A percentile compares a stretch with the other conserved stretches of the same genome.
Evolutionary conservation across 2,888 invertebrate genomes (phyloP).

Genomic region (Dendrolimus pini): DNA sequence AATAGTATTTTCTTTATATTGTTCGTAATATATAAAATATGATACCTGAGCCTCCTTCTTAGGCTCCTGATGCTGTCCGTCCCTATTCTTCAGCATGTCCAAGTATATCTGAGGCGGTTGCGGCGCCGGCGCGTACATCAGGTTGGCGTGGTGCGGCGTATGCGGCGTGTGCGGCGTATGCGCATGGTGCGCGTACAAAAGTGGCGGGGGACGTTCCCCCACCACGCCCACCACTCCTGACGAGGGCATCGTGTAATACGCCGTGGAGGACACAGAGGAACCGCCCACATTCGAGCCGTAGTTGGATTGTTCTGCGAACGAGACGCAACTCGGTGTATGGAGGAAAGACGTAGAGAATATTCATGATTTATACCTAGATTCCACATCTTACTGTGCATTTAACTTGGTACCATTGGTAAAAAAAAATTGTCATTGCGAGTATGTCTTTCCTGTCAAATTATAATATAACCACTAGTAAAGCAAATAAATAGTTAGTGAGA

Average conservation of each 20-base stretch:
- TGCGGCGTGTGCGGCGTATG: slow-evolving; percentile 55
- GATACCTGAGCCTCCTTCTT: slow-evolving; percentile 58
- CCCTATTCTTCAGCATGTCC: slow-evolving; percentile 62
- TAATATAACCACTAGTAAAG: too few species aligned
- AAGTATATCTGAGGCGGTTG: slow-evolving; percentile 58
- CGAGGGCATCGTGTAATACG: slow-evolving; percentile 61
- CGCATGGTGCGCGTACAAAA: slow-evolving; percentile 60
- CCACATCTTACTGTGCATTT: too few species aligned
- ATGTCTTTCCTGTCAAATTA: too few species aligned
- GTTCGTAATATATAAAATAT: background rate
- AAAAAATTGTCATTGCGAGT: too few species aligned
- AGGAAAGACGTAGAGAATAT: too few species aligned
- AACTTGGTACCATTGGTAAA: too few species aligned
- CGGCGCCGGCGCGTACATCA: slow-evolving; percentile 59
- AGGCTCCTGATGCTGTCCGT: slow-evolving; percentile 49
- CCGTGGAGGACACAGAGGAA: slow-evolving; percentile 39
- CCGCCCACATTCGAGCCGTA: slow-evolving; percentile 54
- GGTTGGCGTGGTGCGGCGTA: slow-evolving; percentile 45
- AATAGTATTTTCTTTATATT: too few species aligned
- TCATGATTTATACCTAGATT: too few species aligned
- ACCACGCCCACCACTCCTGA: slow-evolving; percentile 60
- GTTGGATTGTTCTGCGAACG: slow-evolving; percentile 46
- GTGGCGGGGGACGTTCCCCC: slow-evolving; percentile 56
- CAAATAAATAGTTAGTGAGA: too few species aligned
- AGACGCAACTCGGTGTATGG: too few species aligned